These are phyloP conservation scores for Oryzias sinensis DNA, from an alignment of 2,797 vertebrate species.

Conservation along the genomic window DNA sequence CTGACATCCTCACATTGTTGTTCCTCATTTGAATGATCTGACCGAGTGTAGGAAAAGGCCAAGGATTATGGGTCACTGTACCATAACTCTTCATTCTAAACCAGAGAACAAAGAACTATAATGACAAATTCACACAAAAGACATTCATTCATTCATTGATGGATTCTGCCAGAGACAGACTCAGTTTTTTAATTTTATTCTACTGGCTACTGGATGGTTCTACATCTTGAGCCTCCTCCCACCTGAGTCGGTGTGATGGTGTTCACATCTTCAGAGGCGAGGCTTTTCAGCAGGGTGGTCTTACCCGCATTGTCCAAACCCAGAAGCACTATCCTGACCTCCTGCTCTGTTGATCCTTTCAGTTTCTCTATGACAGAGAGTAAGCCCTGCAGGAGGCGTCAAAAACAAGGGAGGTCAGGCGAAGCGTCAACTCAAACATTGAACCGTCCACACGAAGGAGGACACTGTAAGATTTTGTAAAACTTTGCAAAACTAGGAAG, in stretches of 20 bases:
- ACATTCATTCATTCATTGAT: neutral
- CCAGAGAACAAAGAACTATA: neutral
- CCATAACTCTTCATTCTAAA: neutral
- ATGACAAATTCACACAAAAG: neutral
- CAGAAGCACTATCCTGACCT: slow-evolving; percentile 86
- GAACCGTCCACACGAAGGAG: neutral
- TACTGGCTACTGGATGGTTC: neutral
- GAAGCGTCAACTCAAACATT: neutral
- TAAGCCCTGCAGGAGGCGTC: slow-evolving; percentile 76
- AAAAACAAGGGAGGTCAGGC: neutral
- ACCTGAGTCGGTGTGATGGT: slow-evolving; percentile 91
- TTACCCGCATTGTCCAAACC: slow-evolving; percentile 90
- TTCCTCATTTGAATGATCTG: slow-evolving; percentile 2
- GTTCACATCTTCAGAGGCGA: slow-evolving; percentile 87
- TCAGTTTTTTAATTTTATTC: slow-evolving; percentile 1
- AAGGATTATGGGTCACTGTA: slow-evolving; percentile 2
- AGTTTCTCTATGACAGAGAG: slow-evolving; percentile 88
- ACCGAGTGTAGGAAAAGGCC: slow-evolving; percentile 11
- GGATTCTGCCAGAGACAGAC: neutral
- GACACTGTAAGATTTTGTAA: neutral
- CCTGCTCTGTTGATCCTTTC: slow-evolving; percentile 81
- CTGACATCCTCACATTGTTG: slow-evolving; percentile 6
- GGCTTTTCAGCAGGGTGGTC: slow-evolving; percentile 85
- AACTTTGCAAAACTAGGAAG: neutral
- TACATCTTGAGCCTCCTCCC: neutral